Conservation (phyloP, 2,797 vertebrate species). For the Galagoides demidoff region DNA sequence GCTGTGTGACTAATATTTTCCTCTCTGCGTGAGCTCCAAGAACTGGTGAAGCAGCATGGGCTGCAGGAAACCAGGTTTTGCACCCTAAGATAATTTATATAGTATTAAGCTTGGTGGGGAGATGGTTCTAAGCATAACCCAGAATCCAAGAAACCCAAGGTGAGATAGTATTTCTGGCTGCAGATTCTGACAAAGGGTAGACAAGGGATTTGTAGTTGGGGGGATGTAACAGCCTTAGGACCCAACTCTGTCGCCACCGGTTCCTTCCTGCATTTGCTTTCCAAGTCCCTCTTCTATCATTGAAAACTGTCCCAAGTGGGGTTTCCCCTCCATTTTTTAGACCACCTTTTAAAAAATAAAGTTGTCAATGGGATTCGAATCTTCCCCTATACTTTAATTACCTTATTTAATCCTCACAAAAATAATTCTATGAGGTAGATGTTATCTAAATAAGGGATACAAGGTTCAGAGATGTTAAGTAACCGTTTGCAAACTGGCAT, state of each 20-base stretch:
- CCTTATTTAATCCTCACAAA: neutral
- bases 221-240: neutral
- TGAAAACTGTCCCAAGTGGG: neutral
- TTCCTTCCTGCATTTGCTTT: neutral
- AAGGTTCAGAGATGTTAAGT: neutral
- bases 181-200: neutral
- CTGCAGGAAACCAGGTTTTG: neutral
- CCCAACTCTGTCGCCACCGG: neutral
- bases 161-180: neutral
- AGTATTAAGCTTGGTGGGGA: neutral
- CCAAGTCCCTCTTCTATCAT: neutral
- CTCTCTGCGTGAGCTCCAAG: neutral
- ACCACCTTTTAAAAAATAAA: neutral
- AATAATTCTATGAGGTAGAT: neutral
- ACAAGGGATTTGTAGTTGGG: neutral
- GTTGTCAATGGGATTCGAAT: neutral
- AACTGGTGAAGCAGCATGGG: neutral
- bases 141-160: conserved; percentile 8
- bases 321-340: neutral
- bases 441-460: conserved; percentile 2
- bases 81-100: conserved; percentile 15
- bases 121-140: conserved; percentile 15
- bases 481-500: neutral
- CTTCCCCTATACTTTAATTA: neutral
- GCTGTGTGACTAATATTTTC: neutral